A percentile compares a stretch with the other conserved stretches of the same genome.
Evolutionary conservation across 2,113 vertebrate genomes (phyloP).

Genomic region (Ageneiosus marmoratus): DNA sequence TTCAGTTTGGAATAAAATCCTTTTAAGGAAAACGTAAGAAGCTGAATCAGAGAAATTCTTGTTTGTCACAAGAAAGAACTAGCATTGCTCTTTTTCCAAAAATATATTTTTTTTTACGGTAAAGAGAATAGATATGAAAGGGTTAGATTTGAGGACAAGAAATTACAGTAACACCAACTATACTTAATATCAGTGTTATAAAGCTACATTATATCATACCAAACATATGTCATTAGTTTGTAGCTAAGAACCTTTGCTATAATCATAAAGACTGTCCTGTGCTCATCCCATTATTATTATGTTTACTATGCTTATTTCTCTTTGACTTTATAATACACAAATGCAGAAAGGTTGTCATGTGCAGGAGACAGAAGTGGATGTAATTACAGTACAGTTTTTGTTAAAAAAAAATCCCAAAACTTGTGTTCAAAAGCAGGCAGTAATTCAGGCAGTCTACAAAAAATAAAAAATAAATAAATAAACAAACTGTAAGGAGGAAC

Average conservation of each 20-base stretch:
- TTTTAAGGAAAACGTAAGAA: not conserved
- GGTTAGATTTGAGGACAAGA: not conserved
- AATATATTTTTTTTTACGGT: not conserved
- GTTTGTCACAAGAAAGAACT: not conserved
- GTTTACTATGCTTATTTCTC: not conserved
- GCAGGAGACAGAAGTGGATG: too few species aligned
- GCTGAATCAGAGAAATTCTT: not conserved
- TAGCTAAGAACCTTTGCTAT: not conserved
- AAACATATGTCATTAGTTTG: not conserved
- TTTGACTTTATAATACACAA: too few species aligned
- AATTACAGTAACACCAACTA: not conserved
- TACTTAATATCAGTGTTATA: not conserved
- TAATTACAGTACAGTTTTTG: too few species aligned
- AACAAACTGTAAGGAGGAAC: too few species aligned
- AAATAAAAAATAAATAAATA: too few species aligned
- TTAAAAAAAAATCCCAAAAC: too few species aligned
- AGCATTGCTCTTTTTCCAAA: not conserved
- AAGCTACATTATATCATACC: not conserved
- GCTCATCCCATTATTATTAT: not conserved
- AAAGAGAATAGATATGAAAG: not conserved
- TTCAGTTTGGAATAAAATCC: slow-evolving; percentile 18
- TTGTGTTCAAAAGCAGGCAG: too few species aligned
- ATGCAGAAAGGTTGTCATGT: too few species aligned
- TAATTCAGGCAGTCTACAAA: too few species aligned
- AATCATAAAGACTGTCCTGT: not conserved